Conservation (phyloP, 2,797 vertebrate species). For the Anguilla anguilla region DNA sequence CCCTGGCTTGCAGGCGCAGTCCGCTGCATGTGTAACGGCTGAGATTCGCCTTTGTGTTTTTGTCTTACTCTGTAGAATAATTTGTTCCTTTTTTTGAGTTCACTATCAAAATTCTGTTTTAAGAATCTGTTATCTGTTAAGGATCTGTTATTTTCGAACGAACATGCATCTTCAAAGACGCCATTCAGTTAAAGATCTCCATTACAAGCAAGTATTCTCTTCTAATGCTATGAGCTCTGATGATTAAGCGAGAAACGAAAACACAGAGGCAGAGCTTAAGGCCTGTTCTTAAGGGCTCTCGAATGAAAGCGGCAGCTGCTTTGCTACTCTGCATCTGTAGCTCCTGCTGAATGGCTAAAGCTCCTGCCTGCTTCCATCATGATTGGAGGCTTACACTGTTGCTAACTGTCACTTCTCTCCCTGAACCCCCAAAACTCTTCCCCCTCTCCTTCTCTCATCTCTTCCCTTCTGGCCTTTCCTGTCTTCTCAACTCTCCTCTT, state of each 20-base stretch:
- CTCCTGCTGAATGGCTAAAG: slow-evolving; percentile 40
- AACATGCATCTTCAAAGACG: background rate
- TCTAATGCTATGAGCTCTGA: background rate
- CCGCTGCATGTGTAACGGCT: background rate
- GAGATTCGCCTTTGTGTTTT: slow-evolving; percentile 14
- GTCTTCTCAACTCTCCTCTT: background rate
- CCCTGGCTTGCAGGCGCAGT: background rate
- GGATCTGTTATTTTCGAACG: background rate
- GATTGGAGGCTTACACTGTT: background rate
- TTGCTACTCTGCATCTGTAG: slow-evolving; percentile 46
- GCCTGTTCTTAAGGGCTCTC: slow-evolving; percentile 19
- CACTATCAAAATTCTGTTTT: background rate
- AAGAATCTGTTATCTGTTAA: too few species aligned
- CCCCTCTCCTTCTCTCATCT: background rate
- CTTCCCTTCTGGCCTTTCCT: background rate
- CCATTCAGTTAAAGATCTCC: background rate
- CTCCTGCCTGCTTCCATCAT: slow-evolving; percentile 17
- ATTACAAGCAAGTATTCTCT: background rate
- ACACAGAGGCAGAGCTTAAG: slow-evolving; percentile 57
- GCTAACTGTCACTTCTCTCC: background rate
- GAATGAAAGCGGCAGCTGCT: slow-evolving; percentile 18
- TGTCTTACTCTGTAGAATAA: background rate
- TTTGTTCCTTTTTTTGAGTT: background rate
- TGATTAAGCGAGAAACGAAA: slow-evolving; percentile 31
- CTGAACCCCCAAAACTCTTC: background rate